Evolutionary conservation across 2,113 vertebrate species (phyloP).

Genomic region (Chascanopsetta lugubris): DNA sequence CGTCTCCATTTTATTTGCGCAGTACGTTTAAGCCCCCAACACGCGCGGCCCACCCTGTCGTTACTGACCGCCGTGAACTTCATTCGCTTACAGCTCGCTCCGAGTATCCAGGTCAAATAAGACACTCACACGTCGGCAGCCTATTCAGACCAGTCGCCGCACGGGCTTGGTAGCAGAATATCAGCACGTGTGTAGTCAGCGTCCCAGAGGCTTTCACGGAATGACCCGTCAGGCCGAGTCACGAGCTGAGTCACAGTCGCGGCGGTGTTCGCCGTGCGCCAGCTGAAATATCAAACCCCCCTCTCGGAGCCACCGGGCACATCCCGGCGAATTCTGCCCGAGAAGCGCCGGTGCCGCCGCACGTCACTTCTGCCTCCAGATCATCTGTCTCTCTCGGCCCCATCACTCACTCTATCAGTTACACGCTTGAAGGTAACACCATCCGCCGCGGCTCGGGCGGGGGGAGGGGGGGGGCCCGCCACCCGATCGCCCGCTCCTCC

Average conservation of each 20-base stretch:
- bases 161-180: not conserved
- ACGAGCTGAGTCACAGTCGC: conserved; percentile 1
- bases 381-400: conserved; percentile 44
- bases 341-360: conserved; percentile 1
- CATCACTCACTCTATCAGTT: conserved; percentile 46
- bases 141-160: not conserved
- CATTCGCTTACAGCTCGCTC: no score
- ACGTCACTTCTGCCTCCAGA: conserved; percentile 23
- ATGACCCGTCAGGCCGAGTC: not conserved
- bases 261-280: conserved; percentile 1
- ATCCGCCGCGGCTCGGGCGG: conserved; percentile 57
- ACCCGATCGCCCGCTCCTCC: conserved; percentile 50
- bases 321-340: conserved; percentile 12
- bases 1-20: no score
- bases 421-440: conserved; percentile 56
- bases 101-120: no score
- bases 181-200: not conserved
- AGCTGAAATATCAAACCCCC: conserved; percentile 55
- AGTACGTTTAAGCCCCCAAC: no score
- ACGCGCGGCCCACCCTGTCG: no score
- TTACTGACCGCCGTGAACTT: no score
- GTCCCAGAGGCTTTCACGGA: not conserved
- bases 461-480: no score
- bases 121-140: not conserved
- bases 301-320: not conserved